A percentile compares a stretch with the other conserved stretches of the same genome.
phyloP scores from a whole-genome alignment of 2,888 invertebrate species.

The Congeria kusceri region DNA sequence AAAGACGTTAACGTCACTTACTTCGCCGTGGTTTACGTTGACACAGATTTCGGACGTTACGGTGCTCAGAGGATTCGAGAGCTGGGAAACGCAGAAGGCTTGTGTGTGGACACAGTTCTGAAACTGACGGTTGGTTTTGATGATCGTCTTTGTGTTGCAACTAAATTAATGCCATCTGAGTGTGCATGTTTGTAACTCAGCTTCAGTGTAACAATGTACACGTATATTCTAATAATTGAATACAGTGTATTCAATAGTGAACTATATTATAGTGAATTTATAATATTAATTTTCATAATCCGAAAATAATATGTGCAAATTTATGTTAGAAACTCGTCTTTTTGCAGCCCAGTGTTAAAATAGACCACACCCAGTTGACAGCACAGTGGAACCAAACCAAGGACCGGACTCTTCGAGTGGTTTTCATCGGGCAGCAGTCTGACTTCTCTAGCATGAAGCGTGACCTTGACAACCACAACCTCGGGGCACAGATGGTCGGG shows the following conservation, averaged over 20 bases:
- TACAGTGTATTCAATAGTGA: no score
- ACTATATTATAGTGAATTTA: no score
- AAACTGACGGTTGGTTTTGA: conserved; percentile 11
- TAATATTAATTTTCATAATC: no score
- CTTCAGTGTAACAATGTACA: no score
- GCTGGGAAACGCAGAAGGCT: conserved; percentile 59
- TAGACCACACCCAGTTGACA: conserved; percentile 25
- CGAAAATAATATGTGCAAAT: no score
- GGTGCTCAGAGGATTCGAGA: conserved; percentile 59
- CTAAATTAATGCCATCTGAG: neutral
- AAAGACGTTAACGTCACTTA: conserved; percentile 72
- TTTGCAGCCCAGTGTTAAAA: conserved; percentile 29
- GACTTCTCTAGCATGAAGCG: conserved; percentile 57
- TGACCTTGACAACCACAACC: conserved; percentile 24
- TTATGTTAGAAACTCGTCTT: no score
- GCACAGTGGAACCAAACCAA: conserved; percentile 49
- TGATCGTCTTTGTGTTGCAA: neutral
- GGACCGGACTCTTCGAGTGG: conserved; percentile 64
- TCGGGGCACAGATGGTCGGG: conserved; percentile 19
- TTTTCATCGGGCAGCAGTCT: conserved; percentile 71
- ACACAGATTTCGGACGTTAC: conserved; percentile 70
- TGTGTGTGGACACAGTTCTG: conserved; percentile 69
- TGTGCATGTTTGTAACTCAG: no score
- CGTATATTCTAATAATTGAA: no score
- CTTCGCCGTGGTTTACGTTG: conserved; percentile 71